Conservation (phyloP, 2,888 invertebrate genomes). For the Rotaria socialis region DNA sequence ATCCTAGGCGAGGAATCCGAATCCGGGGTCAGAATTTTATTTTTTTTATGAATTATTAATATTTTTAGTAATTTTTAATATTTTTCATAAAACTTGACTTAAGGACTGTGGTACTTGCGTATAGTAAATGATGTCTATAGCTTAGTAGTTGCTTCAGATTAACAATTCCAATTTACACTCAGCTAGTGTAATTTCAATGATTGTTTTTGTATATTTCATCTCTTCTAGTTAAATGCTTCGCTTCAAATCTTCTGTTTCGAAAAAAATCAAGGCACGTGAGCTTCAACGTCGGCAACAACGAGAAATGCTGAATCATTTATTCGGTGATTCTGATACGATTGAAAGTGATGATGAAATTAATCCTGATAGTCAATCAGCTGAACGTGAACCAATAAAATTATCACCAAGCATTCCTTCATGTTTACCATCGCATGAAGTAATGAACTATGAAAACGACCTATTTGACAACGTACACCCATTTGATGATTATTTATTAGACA, state of each 20-base stretch:
- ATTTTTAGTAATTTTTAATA: no score
- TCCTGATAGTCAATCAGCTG: not conserved
- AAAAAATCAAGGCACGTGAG: not conserved
- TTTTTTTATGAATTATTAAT: no score
- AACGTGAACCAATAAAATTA: not conserved
- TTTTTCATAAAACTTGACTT: no score
- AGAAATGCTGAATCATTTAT: not conserved
- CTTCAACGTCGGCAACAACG: not conserved
- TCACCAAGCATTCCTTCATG: not conserved
- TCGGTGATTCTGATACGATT: no score
- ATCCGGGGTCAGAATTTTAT: no score
- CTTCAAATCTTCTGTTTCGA: not conserved
- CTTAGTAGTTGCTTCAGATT: no score
- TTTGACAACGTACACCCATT: not conserved
- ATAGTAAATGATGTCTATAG: no score
- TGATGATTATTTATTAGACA: not conserved
- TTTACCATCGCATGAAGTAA: rapidly evolving
- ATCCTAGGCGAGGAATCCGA: no score
- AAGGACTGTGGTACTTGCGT: no score
- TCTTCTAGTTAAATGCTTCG: not conserved
- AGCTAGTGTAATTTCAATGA: no score
- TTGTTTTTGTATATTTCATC: not conserved
- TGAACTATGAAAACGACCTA: not conserved
- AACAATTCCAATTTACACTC: no score
- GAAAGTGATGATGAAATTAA: not conserved